phyloP scores from a whole-genome alignment of 2,797 vertebrate species.

The Danionella dracula region DNA sequence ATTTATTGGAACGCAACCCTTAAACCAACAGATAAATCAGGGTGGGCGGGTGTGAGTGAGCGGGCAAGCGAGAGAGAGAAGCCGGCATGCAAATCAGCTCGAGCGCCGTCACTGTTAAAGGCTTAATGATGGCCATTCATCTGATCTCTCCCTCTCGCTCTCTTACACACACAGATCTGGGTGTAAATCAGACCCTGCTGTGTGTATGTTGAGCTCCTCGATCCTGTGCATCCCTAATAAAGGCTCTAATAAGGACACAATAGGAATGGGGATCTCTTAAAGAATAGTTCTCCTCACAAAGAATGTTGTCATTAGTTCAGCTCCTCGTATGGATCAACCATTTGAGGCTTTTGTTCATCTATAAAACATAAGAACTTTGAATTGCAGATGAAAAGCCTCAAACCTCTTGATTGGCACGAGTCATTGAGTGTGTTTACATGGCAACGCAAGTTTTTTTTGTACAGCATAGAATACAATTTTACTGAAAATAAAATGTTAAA shows the following conservation, averaged over 20 bases:
- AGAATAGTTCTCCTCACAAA: too few relatives aligned
- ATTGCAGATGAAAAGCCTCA: too few relatives aligned
- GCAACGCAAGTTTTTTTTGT: too few relatives aligned
- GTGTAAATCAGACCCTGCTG: slow-evolving; percentile 51
- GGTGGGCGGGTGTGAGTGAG: slow-evolving; percentile 1
- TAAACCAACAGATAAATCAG: slow-evolving; percentile 62
- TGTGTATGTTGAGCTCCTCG: slow-evolving; percentile 15
- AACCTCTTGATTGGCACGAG: too few relatives aligned
- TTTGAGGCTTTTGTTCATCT: too few relatives aligned
- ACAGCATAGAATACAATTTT: too few relatives aligned
- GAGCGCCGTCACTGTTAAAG: slow-evolving; percentile 63
- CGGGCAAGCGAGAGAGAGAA: slow-evolving; percentile 23
- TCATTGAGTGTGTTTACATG: too few relatives aligned
- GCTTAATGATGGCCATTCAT: slow-evolving; percentile 61
- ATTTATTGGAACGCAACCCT: slow-evolving; percentile 59
- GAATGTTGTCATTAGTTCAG: too few relatives aligned
- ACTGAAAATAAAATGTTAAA: too few relatives aligned
- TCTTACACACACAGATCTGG: slow-evolving; percentile 37
- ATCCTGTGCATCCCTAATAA: slow-evolving; percentile 27
- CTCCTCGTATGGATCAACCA: too few relatives aligned
- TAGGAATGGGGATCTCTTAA: too few relatives aligned
- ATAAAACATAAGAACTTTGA: too few relatives aligned
- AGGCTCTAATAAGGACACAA: neutral
- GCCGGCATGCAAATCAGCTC: slow-evolving; percentile 65
- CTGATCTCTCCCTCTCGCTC: slow-evolving; percentile 34